A percentile compares a stretch with the other conserved stretches of the same genome.
Evolutionary conservation across 2,888 invertebrate species (phyloP).

Genomic region (Andrena camellia): DNA sequence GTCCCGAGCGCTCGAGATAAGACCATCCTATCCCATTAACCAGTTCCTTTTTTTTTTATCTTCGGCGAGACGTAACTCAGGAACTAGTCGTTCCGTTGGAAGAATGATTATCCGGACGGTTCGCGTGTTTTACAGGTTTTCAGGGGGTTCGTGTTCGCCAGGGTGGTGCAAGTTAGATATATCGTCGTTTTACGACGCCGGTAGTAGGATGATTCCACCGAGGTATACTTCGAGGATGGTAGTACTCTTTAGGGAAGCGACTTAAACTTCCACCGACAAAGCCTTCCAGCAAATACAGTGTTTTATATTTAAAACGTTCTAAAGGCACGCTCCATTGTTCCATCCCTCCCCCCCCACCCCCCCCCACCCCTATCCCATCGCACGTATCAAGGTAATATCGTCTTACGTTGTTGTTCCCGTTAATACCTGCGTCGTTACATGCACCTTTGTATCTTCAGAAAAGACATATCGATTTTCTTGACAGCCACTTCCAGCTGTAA

Average conservation of each 20-base stretch:
- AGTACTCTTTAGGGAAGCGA: constrained; percentile 46
- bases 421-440: constrained; percentile 8
- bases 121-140: constrained; percentile 74
- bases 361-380: too few species aligned
- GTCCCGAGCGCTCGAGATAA: constrained; percentile 55
- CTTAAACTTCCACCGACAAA: constrained; percentile 31
- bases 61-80: constrained; percentile 61
- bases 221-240: constrained; percentile 38
- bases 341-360: not conserved
- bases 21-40: constrained; percentile 58
- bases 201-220: constrained; percentile 53
- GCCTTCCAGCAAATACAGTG: constrained; percentile 31
- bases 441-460: constrained; percentile 20
- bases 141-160: constrained; percentile 64
- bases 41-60: constrained; percentile 63
- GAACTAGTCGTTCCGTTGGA: constrained; percentile 66
- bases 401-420: constrained; percentile 16
- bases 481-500: constrained; percentile 34
- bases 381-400: constrained; percentile 17
- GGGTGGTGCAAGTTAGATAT: constrained; percentile 58
- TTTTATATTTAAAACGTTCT: constrained; percentile 44
- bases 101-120: constrained; percentile 69
- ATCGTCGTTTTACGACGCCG: constrained; percentile 61
- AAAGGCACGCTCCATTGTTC: constrained; percentile 32
- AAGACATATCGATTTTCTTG: constrained; percentile 58